phyloP scores from a whole-genome alignment of 1,140 invertebrate species.

The Macrocentrus cingulum region DNA sequence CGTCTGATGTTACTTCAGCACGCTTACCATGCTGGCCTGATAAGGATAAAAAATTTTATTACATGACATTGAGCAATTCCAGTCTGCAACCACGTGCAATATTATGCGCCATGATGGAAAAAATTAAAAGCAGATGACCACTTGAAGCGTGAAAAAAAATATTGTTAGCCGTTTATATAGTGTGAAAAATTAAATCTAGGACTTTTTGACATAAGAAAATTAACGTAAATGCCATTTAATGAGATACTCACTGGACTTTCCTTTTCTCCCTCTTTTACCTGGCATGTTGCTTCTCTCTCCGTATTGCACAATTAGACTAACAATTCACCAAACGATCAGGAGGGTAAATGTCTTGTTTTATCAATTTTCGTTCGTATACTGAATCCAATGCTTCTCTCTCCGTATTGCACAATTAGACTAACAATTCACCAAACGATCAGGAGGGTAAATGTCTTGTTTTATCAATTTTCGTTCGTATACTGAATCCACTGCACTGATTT shows the following conservation, averaged over 20 bases:
- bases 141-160: too few relatives aligned
- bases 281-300: conserved; percentile 47
- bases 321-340: conserved; percentile 50
- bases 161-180: background rate
- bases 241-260: conserved; percentile 46
- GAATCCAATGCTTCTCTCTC: conserved; percentile 49
- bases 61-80: too few relatives aligned
- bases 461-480: conserved; percentile 56
- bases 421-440: conserved; percentile 49
- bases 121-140: too few relatives aligned
- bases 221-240: too few relatives aligned
- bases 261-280: conserved; percentile 50
- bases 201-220: background rate
- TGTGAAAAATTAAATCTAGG: background rate
- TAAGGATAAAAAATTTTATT: background rate
- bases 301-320: conserved; percentile 52
- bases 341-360: conserved; percentile 58
- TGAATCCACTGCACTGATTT: conserved; percentile 55
- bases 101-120: too few relatives aligned
- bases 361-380: conserved; percentile 57
- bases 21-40: conserved; percentile 42
- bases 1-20: conserved; percentile 62
- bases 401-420: conserved; percentile 52
- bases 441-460: conserved; percentile 58
- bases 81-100: too few relatives aligned